Conservation (phyloP, 2,888 invertebrate genomes). For the Oscheius sp. region DNA sequence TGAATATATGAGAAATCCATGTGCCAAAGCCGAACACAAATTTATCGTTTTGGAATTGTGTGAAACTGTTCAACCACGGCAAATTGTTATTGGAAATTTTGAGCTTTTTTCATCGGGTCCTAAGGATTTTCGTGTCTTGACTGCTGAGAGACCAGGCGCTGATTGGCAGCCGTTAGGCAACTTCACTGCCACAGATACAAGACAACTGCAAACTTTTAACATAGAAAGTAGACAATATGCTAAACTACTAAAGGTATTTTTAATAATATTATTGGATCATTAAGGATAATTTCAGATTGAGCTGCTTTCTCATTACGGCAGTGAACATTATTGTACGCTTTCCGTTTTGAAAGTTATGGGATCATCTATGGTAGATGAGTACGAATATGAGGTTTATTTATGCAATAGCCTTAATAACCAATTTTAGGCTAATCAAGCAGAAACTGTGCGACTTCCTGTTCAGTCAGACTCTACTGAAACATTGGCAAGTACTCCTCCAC, state of each 20-base stretch:
- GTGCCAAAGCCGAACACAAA: slow-evolving; percentile 79
- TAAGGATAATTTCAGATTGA: slow-evolving; percentile 80
- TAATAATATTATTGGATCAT: neutral
- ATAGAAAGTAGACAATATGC: slow-evolving; percentile 82
- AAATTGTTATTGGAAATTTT: slow-evolving; percentile 92
- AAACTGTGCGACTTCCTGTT: slow-evolving; percentile 10
- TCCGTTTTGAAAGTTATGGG: slow-evolving; percentile 94
- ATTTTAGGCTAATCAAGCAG: slow-evolving; percentile 4
- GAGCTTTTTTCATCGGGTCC: slow-evolving; percentile 97
- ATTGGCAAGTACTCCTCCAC: neutral
- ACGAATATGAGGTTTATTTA: slow-evolving; percentile 66
- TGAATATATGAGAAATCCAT: slow-evolving; percentile 97
- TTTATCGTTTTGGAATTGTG: slow-evolving; percentile 93
- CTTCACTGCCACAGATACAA: slow-evolving; percentile 76
- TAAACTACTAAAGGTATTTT: slow-evolving; percentile 84
- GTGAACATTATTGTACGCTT: slow-evolving; percentile 96
- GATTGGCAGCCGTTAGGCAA: slow-evolving; percentile 91
- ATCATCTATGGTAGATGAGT: slow-evolving; percentile 79
- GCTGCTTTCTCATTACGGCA: slow-evolving; percentile 91
- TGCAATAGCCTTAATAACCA: neutral
- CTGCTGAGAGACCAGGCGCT: slow-evolving; percentile 87
- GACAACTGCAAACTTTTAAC: slow-evolving; percentile 62
- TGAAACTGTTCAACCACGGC: slow-evolving; percentile 90
- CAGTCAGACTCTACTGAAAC: neutral
- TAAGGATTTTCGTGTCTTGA: slow-evolving; percentile 86